phyloP scores from a whole-genome alignment of 2,797 vertebrate species.

The Lerista edwardsae region DNA sequence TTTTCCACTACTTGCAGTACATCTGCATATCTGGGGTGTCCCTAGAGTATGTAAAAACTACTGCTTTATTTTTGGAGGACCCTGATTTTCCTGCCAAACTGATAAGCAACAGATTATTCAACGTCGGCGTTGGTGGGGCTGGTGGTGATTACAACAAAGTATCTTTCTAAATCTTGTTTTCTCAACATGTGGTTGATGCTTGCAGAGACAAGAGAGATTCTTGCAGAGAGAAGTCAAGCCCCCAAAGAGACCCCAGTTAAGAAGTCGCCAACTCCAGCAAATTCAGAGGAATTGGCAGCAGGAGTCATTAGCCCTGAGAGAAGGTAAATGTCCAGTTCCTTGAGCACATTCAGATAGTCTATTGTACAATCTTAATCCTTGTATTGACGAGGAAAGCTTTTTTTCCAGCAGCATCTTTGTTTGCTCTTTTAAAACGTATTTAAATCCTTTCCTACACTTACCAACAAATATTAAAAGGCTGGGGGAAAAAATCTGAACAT shows the following conservation, averaged over 20 bases:
- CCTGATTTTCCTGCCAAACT: background rate
- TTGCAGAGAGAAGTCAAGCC: slow-evolving; percentile 70
- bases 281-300: slow-evolving; percentile 68
- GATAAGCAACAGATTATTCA: background rate
- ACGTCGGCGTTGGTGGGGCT: background rate
- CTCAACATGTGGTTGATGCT: slow-evolving; percentile 22
- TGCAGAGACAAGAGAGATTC: background rate
- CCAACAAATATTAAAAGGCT: slow-evolving; percentile 26
- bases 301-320: slow-evolving; percentile 85
- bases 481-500: slow-evolving; percentile 36
- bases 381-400: background rate
- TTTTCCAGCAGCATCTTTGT: slow-evolving; percentile 14
- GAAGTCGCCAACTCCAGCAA: slow-evolving; percentile 59
- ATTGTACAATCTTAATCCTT: slow-evolving; percentile 26
- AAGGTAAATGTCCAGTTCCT: slow-evolving; percentile 78
- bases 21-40: too few relatives aligned
- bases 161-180: background rate
- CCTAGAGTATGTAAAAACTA: background rate
- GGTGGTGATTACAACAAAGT: background rate
- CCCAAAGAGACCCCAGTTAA: slow-evolving; percentile 74
- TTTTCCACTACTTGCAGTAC: background rate
- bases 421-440: slow-evolving; percentile 36
- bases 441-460: slow-evolving; percentile 21
- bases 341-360: slow-evolving; percentile 12
- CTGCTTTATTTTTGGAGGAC: background rate